Base-by-base conservation (phyloP, 2,888 invertebrate species). In the Mechanitis mazaeus region DNA sequence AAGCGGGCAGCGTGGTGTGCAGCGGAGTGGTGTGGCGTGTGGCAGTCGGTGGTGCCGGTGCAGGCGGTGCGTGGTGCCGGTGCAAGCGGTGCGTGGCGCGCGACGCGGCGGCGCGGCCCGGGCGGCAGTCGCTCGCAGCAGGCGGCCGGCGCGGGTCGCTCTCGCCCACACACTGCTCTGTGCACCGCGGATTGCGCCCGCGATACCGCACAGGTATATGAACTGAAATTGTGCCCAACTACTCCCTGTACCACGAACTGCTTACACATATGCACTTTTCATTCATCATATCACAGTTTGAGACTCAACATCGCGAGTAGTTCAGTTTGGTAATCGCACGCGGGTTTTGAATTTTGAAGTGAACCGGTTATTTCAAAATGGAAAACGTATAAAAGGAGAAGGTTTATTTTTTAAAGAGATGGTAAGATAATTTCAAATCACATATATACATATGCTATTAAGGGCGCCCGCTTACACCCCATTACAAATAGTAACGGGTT, bases 91-190 rank as follows among this genome's bases (percentile, higher is more conserved):
- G 81, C 79, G 75, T 75, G 73, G 80, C 78, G 77, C 73, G 78
- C 77, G 78, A 75, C 79, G 79, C 77, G 80, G 79, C 80, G 78
- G 72, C 78, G 79, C 81, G 83, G 80, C 86, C 86, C 85, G 87
- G 87, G 85, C 87, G 86, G 80, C 87, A 88, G 88, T 88, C 83
- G 87, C 86, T 86, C 85, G 77, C 77, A 77, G 79, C 81, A 81
- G 81, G 87, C 87, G 84, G 80, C 80, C 82, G 84, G 80, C 83
- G 80, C 83, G 82, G 80, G 85, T 84, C 83, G 85, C 83, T 73
- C 69, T 74, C 72, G 71, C 65, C 64, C 60, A 60, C 64, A 55
- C 60, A 56, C 68, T 67, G 70, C 65, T 58, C 62, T 63, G 76
- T 80, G 82, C 80, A 78, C 70, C 80, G 78, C 76, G 80, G 83